A percentile compares a stretch with the other conserved stretches of the same genome.
These are phyloP conservation scores for Coilia nasus DNA, from an alignment of 2,797 vertebrate species.

Conservation along the genomic window DNA sequence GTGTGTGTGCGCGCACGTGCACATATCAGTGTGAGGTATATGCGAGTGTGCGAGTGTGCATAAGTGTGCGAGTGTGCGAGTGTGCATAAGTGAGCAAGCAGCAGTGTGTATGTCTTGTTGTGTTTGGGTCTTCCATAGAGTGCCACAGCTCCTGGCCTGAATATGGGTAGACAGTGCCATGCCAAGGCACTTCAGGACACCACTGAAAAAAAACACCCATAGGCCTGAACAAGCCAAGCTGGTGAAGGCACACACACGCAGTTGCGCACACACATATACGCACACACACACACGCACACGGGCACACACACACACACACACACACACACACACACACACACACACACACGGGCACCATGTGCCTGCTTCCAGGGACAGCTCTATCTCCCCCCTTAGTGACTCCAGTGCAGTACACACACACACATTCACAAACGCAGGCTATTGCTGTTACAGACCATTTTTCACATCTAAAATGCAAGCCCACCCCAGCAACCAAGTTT, in stretches of 20 bases:
- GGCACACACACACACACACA: neutral
- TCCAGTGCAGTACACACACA: neutral
- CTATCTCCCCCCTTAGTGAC: too few relatives aligned
- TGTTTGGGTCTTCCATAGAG: neutral
- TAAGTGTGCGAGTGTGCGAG: neutral
- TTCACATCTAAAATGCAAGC: neutral
- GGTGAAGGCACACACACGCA: neutral
- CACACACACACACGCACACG: neutral
- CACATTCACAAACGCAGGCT: neutral
- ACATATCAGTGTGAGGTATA: neutral
- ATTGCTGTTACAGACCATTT: neutral
- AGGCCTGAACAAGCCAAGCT: slow-evolving; percentile 3
- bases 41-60: neutral
- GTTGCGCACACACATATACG: neutral
- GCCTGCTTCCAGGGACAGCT: too few relatives aligned
- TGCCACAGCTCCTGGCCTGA: neutral
- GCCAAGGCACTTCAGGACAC: neutral
- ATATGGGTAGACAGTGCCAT: neutral
- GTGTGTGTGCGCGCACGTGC: neutral
- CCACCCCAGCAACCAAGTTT: neutral
- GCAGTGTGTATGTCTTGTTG: neutral
- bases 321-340: neutral
- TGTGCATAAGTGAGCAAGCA: neutral
- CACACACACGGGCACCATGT: neutral
- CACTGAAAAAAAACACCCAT: neutral